Evolutionary conservation across 2,797 vertebrate species (phyloP).

Genomic region (Rhabdophis nuchalis): DNA sequence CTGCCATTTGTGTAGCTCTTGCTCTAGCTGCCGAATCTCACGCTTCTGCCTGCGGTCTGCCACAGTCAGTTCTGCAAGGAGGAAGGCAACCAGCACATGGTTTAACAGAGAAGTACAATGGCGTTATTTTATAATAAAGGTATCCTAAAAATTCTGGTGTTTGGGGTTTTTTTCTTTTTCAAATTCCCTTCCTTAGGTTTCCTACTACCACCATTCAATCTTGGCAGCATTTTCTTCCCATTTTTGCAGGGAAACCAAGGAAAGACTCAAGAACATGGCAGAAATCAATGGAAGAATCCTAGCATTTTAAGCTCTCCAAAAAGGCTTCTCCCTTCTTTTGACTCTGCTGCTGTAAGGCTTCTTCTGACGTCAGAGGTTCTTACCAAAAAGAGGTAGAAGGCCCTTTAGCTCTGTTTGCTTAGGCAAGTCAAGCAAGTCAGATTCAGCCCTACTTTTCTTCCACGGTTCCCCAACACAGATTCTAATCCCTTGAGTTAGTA

Average conservation of each 20-base stretch:
- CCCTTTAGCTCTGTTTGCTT: neutral
- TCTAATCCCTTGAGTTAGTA: neutral
- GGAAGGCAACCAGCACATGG: no score
- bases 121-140: neutral
- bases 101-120: neutral
- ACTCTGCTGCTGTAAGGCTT: neutral
- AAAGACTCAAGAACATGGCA: neutral
- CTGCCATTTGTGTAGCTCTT: slow-evolving; percentile 94
- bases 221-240: neutral
- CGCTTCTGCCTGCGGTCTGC: slow-evolving; percentile 92
- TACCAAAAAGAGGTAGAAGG: neutral
- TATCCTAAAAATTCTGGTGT: neutral
- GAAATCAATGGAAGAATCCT: neutral
- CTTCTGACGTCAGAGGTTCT: neutral
- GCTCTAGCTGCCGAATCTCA: slow-evolving; percentile 92
- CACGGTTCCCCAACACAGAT: neutral
- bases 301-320: neutral
- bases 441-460: neutral
- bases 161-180: no score
- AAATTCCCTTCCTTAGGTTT: neutral
- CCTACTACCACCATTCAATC: neutral
- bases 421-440: neutral
- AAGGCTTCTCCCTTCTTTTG: neutral
- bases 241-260: neutral
- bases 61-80: slow-evolving; percentile 83